These are phyloP conservation scores for Labia minor DNA, from an alignment of 2,888 invertebrate genomes.

Conservation along the genomic window DNA sequence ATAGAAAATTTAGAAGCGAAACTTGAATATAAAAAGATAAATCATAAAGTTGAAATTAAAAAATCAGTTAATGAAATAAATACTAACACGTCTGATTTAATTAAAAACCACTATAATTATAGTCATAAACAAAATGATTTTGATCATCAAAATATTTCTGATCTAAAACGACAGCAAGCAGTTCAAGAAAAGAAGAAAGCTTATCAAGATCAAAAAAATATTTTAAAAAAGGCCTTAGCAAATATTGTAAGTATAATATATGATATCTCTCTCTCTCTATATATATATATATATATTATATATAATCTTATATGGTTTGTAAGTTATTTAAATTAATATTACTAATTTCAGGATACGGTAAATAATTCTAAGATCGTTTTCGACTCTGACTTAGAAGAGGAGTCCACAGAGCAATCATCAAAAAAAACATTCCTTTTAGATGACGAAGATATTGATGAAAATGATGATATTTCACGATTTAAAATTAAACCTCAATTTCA, in stretches of 20 bases:
- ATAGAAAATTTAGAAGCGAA: not conserved
- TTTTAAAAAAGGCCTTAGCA: not conserved
- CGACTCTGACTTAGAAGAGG: not conserved
- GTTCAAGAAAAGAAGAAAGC: not conserved
- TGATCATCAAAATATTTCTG: not conserved
- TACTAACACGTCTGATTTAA: not conserved
- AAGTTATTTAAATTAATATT: no score
- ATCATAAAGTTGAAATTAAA: not conserved
- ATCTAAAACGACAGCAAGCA: not conserved
- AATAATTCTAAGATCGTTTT: not conserved
- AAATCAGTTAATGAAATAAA: not conserved
- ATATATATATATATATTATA: no score
- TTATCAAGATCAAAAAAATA: not conserved
- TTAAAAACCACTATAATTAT: no score
- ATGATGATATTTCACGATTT: slow-evolving; percentile 47
- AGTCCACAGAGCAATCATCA: not conserved
- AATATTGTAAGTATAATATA: not conserved
- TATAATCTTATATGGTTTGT: no score
- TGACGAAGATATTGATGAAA: slow-evolving; percentile 38
- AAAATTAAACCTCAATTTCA: slow-evolving; percentile 55
- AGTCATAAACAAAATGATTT: no score
- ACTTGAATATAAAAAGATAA: not conserved
- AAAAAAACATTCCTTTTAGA: slow-evolving; percentile 37
- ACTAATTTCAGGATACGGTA: not conserved
- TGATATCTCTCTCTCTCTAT: no score